Evolutionary conservation across 2,888 invertebrate species (phyloP), one percentile per base, ranked within the genome.

Genomic region (Tyria jacobaeae): DNA sequence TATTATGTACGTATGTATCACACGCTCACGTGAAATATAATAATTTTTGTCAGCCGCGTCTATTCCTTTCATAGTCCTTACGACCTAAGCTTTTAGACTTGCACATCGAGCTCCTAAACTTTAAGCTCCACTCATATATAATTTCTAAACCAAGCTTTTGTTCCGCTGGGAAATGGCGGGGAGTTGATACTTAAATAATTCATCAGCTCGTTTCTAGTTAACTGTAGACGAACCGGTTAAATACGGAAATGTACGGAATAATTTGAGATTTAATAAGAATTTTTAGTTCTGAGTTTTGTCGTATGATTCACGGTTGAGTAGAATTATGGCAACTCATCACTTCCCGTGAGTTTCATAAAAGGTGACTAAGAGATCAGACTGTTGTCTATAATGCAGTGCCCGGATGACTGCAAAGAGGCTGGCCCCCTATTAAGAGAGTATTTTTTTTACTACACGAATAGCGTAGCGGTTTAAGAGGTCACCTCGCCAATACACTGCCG

Each of bases 121-220:
- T 94, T 92, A 94, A 94, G 92, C 93, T 90, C 83, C 75, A 81
- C 90, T 93, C 92, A 94, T 94, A 91, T 91, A 92, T 94, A 90
- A 94, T 94, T n/a, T 94, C 93, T 92, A 90, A 91, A 86, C 87
- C 87, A 82, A 89, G 91, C 91, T 91, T 93, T 93, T 91, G 91
- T 91, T 86, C 92, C 90, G 84, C 77, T 76, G 92, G 93, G 93
- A 92, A 92, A 92, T 92, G 89, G 90, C 89, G 81, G 90, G 89
- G 91, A 90, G 90, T 90, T 90, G 80, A 82, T 70, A 82, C 81
- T 88, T 90, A 86, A 90, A 93, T 92, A 85, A 92, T 92, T 85
- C 89, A 92, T 86, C 75, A 35, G 72, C 69, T 73, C 73, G 81
- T 76, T 83, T 86, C 79, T 79, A 84, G 83, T 85, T 86, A 84